Evolutionary conservation across 64 coral and sea anemone genomes (phyloP), one percentile per base, ranked within the genome.

Genomic region (Astreopora myriophthalma): DNA sequence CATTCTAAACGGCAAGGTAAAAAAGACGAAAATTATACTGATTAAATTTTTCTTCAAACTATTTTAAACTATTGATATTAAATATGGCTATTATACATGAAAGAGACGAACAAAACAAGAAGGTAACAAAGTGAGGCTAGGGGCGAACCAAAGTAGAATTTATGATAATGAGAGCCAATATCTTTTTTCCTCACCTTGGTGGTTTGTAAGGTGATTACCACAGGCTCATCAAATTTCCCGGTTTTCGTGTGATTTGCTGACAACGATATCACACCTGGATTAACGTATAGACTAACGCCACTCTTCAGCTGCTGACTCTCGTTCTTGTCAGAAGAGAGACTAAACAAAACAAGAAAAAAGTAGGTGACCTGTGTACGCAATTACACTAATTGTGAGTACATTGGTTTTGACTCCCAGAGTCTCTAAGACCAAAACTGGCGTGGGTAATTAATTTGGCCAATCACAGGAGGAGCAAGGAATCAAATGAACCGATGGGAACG

Each of bases 251-350:
- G 85, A 48, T 71, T 83, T 42, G 87, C 69, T 22, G 96, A 88
- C 28, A 98, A 75, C 3, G 96, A 98, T 14, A 98, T 61, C 3
- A 98, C 92, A 38, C 68, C 84, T 38, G 86, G 8, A 28, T 44
- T 71, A 11, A 71, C 8, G 34, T 27, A 9, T 44, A 17, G 22
- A 17, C 44, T 24, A 8, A 8, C 5, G n/a, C n/a, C 62, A 24
- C 48, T 27, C 33, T 39, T 65, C 11, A 24, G 22, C 19, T 23
- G 17, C 10, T 75, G 33, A 13, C 3, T 29, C 13, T 28, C 48
- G 32, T 30, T 58, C 22, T 34, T 13, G 48, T 28, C 28, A 36
- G 62, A 3, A 23, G 26, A 20, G 71, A 26, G 5, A 0, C 73
- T 77, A n/a, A n/a, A n/a, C n/a, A 38, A 39, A 62, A 67, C 38